Evolutionary conservation across 2,797 vertebrate species (phyloP).

Genomic region (Amblyopsis hoosieri): DNA sequence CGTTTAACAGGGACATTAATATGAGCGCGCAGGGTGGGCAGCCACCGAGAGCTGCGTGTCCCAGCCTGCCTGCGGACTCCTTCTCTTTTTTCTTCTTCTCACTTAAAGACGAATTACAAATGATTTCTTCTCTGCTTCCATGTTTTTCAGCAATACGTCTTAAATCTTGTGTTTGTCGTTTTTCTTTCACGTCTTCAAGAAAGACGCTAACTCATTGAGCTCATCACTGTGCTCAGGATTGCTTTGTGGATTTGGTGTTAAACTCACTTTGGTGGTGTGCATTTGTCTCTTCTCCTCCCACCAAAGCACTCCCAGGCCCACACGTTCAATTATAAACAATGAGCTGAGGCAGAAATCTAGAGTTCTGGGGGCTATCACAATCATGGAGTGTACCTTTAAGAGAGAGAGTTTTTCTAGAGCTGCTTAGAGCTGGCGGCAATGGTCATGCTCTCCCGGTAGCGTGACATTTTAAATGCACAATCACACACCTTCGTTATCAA

Average conservation of each 20-base stretch:
- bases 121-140: conserved; percentile 43
- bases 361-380: no score
- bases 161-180: background rate
- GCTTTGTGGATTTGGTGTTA: no score
- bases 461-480: background rate
- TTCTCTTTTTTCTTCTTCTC: conserved; percentile 28
- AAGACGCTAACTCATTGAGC: no score
- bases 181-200: conserved; percentile 10
- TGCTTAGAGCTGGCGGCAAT: no score
- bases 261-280: background rate
- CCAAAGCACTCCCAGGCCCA: no score
- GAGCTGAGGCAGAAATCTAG: no score
- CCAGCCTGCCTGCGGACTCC: conserved; percentile 59
- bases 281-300: background rate
- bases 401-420: no score
- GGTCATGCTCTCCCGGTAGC: no score
- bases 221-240: no score
- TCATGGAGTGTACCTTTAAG: no score
- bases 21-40: conserved; percentile 35
- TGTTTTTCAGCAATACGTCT: conserved; percentile 25
- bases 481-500: background rate
- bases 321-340: no score
- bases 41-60: conserved; percentile 44
- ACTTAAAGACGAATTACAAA: conserved; percentile 42
- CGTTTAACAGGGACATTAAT: conserved; percentile 63